Conservation (phyloP, 2,888 invertebrate species). For the Hydrotaea cyrtoneurina region DNA sequence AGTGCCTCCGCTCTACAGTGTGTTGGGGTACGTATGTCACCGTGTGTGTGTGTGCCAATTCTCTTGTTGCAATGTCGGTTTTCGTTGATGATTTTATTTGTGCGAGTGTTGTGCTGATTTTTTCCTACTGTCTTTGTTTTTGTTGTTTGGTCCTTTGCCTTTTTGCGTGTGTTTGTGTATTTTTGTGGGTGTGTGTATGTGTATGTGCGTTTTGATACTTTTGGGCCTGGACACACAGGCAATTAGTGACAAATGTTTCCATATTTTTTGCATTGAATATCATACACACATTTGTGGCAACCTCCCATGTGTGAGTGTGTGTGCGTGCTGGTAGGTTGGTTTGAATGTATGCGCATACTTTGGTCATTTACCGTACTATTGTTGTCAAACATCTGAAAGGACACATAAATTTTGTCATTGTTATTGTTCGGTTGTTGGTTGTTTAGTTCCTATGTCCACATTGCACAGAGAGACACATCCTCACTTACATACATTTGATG, state of each 20-base stretch:
- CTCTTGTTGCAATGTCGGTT: constrained; percentile 59
- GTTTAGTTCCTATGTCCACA: constrained; percentile 36
- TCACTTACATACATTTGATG: constrained; percentile 30
- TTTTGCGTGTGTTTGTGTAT: constrained; percentile 26
- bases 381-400: constrained; percentile 67
- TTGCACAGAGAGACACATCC: constrained; percentile 26
- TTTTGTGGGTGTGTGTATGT: constrained; percentile 13
- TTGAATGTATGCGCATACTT: constrained; percentile 40
- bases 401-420: constrained; percentile 65
- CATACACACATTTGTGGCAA: constrained; percentile 68
- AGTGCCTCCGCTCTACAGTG: not conserved
- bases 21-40: not conserved
- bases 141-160: constrained; percentile 12
- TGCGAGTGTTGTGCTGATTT: constrained; percentile 13
- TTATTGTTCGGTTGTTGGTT: constrained; percentile 51
- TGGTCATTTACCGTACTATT: constrained; percentile 66
- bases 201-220: constrained; percentile 51
- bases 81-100: constrained; percentile 62
- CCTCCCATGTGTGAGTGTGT: constrained; percentile 2
- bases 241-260: constrained; percentile 80
- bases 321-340: constrained; percentile 1
- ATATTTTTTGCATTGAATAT: constrained; percentile 74
- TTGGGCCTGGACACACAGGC: constrained; percentile 71
- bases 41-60: constrained; percentile 19
- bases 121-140: constrained; percentile 30